Evolutionary conservation across 2,888 invertebrate species (phyloP).

Genomic region (Protophormia terraenovae): DNA sequence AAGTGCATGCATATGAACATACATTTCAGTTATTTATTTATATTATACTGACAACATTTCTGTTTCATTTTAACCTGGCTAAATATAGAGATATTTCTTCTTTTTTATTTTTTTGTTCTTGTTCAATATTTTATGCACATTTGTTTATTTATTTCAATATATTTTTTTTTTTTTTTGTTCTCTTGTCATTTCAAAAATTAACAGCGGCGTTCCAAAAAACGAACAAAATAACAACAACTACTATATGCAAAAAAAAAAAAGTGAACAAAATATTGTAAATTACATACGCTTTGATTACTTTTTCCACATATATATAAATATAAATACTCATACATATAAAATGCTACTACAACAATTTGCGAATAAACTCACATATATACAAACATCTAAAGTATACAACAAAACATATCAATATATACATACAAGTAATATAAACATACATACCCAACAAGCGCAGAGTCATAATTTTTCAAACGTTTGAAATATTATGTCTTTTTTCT

Average conservation of each 20-base stretch:
- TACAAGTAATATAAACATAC: background rate
- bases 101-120: background rate
- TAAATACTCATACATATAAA: background rate
- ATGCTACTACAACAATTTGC: background rate
- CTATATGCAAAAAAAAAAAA: slow-evolving; percentile 17
- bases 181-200: slow-evolving; percentile 62
- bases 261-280: slow-evolving; percentile 62
- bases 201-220: slow-evolving; percentile 38
- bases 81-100: slow-evolving; percentile 55
- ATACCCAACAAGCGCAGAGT: too few relatives aligned
- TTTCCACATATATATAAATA: background rate
- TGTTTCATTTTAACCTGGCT: slow-evolving; percentile 56
- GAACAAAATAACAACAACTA: slow-evolving; percentile 18
- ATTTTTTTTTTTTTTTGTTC: background rate
- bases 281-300: slow-evolving; percentile 62
- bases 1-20: background rate
- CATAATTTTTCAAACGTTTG: too few relatives aligned
- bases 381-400: background rate
- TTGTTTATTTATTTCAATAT: slow-evolving; percentile 21
- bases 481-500: too few relatives aligned
- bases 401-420: background rate
- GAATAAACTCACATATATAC: background rate
- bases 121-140: slow-evolving; percentile 50
- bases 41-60: slow-evolving; percentile 40
- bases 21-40: background rate